A percentile compares a stretch with the other conserved stretches of the same genome.
phyloP scores from a whole-genome alignment of 2,888 invertebrate genomes.

The Ommatoiulus sabulosus region DNA sequence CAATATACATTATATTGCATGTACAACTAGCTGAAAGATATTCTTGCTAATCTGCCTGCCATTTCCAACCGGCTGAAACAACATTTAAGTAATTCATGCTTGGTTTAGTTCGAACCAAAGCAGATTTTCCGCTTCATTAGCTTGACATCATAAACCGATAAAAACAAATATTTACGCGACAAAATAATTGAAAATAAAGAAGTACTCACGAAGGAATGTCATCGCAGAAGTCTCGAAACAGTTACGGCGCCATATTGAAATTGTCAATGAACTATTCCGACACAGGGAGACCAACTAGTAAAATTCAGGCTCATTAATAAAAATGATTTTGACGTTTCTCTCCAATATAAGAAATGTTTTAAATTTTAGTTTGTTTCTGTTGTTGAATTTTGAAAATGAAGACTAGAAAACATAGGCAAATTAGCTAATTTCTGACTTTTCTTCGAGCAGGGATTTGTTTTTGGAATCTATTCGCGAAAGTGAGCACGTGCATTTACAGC shows the following conservation, averaged over 20 bases:
- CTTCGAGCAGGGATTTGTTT: not conserved
- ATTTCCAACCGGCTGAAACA: slow-evolving; percentile 26
- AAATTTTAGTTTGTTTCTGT: not conserved
- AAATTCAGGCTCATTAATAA: not conserved
- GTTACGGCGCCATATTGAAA: slow-evolving; percentile 39
- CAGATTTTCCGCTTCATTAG: not conserved
- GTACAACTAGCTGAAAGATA: too few species aligned
- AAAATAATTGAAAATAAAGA: not conserved
- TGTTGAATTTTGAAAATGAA: not conserved
- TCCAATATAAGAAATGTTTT: not conserved
- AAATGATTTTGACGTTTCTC: not conserved
- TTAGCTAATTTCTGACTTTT: not conserved
- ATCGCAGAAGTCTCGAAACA: not conserved
- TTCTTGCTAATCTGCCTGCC: not conserved
- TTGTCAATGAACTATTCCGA: slow-evolving; percentile 15
- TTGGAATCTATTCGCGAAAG: not conserved
- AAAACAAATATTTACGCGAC: not conserved
- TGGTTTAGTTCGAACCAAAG: not conserved
- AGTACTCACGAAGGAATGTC: slow-evolving; percentile 22
- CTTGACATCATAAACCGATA: not conserved
- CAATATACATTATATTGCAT: not conserved
- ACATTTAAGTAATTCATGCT: not conserved
- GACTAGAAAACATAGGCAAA: not conserved
- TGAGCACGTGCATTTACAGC: not conserved
- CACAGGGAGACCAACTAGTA: not conserved